Evolutionary conservation across 1,140 invertebrate species (phyloP), one percentile per base, ranked within the genome.

Genomic region (Thaumatotibia leucotreta): DNA sequence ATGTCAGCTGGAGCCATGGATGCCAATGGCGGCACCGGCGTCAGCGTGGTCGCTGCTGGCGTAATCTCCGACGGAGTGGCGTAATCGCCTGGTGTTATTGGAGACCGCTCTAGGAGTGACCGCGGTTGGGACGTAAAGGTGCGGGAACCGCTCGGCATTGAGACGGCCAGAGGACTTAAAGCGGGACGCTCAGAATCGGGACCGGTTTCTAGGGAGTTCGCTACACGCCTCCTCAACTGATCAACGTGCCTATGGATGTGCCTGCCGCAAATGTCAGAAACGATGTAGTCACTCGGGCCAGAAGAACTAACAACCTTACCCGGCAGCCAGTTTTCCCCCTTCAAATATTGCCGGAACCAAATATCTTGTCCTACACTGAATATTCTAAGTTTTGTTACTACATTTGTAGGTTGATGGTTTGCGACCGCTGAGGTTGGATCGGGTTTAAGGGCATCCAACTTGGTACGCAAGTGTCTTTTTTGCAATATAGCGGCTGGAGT

Each of bases 261-360:
- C 10, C 35, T 35, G 6, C 49, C 64, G 32, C 58, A 35, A 20
- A 14, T 58, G 20, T 65, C 50, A 4, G n/a, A 33, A 14, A 65
- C 31, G 4, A 14, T 58, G 20, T 14, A 65, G 10, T 54, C 31
- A 4, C 27, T 65, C 10, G 9, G n/a, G 4, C 64, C 64, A 2
- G 50, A 3, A 4, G 52, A 23, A 10, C 10, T 8, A 9, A 4
- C 23, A 2, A 65, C 24, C 4, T 24, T 54, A 20, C 49, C 49
- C 20, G 64, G 49, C n/a, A 27, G 8, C 49, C 64, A 65, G 14
- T 65, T 64, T 29, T 64, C 63, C 35, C 63, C 39, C 11, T 64
- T 64, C 10, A 29, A 14, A 31, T 5, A 63, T 29, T 27, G 20
- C 32, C 20, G 61, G 11, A 33, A 62, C 20, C 61, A 62, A 23